Percentiles rank a stretch among this genome's conserved stretches.
Conservation (phyloP, 35 echinoderm and acorn worm genomes). For the Nesometra sesokonis region DNA sequence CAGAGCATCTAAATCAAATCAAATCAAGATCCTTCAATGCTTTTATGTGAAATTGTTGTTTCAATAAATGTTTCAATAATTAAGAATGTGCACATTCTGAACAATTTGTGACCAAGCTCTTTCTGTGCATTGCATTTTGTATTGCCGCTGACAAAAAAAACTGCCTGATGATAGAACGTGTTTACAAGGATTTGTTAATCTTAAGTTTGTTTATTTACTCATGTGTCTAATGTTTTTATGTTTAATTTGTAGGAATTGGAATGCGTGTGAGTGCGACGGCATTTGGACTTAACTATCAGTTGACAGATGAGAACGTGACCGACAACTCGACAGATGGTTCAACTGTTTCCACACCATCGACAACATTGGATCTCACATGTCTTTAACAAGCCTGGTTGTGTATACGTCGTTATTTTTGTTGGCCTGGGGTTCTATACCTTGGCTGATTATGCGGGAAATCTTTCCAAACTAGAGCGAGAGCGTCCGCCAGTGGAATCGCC, state of each 20-base stretch:
- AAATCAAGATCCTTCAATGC: too few species aligned
- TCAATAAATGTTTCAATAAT: too few species aligned
- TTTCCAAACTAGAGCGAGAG: slow-evolving; percentile 84
- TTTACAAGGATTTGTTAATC: too few species aligned
- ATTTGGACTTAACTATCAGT: slow-evolving; percentile 74
- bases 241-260: slow-evolving; percentile 52
- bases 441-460: slow-evolving; percentile 93
- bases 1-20: too few species aligned
- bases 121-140: too few species aligned
- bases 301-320: neutral
- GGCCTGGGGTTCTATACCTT: slow-evolving; percentile 73
- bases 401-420: slow-evolving; percentile 80
- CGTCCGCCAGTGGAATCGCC: slow-evolving; percentile 60
- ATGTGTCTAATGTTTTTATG: too few species aligned
- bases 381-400: slow-evolving; percentile 62
- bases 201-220: too few species aligned
- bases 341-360: neutral
- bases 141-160: too few species aligned
- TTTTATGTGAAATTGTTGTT: too few species aligned
- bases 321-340: neutral
- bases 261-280: slow-evolving; percentile 65
- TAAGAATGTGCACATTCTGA: too few species aligned
- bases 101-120: too few species aligned
- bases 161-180: too few species aligned
- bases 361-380: slow-evolving; percentile 40